phyloP scores from a whole-genome alignment of 2,113 vertebrate genomes.

The Aphelocoma coerulescens region DNA sequence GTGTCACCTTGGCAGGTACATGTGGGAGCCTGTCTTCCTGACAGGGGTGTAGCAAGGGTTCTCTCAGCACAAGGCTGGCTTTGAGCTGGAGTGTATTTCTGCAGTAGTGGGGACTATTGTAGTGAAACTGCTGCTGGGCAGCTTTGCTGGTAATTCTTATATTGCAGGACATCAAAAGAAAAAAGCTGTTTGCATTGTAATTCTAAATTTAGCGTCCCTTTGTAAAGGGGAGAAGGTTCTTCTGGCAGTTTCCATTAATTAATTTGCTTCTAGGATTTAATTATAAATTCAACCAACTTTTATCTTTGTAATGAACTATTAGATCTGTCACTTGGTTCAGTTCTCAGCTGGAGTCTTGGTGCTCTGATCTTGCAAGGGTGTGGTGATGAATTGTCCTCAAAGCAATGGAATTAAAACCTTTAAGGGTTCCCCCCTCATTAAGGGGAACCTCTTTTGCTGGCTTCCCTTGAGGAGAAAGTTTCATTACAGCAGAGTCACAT shows the following conservation, averaged over 20 bases:
- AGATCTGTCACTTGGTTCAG: background rate
- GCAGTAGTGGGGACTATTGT: background rate
- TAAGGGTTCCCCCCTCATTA: background rate
- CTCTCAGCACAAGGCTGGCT: background rate
- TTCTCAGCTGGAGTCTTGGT: background rate
- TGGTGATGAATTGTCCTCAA: background rate
- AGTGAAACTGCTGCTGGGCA: background rate
- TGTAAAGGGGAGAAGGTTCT: background rate
- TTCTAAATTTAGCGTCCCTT: background rate
- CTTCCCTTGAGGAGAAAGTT: background rate
- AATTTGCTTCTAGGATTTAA: slow-evolving; percentile 23
- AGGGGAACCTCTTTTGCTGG: background rate
- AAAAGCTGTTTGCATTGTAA: background rate
- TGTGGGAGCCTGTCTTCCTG: background rate
- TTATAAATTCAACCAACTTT: background rate
- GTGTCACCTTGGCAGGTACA: background rate
- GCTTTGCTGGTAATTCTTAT: background rate
- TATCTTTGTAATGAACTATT: background rate
- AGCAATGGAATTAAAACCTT: background rate
- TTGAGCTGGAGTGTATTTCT: background rate
- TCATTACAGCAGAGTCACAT: background rate
- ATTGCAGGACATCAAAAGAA: background rate
- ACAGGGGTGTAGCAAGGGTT: background rate
- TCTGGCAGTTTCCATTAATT: background rate
- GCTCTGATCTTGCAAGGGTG: background rate